Conservation (phyloP, 2,113 vertebrate species). For the Vimba vimba region DNA sequence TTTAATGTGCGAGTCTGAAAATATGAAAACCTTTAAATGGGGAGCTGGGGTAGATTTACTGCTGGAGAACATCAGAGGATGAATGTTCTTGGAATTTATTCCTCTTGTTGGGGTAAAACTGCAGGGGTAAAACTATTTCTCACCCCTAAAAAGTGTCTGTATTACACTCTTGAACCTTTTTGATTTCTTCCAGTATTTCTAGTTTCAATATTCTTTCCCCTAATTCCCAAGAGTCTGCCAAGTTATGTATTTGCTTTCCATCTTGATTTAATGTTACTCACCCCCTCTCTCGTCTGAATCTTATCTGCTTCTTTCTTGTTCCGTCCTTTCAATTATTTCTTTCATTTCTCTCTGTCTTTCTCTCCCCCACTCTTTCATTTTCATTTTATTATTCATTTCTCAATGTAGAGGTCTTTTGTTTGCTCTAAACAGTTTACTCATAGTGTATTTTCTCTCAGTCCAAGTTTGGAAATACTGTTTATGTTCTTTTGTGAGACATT, state of each 20-base stretch:
- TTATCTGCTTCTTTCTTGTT: slow-evolving; percentile 12
- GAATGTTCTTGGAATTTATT: slow-evolving; percentile 22
- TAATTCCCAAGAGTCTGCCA: slow-evolving; percentile 28
- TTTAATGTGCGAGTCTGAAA: slow-evolving; percentile 29
- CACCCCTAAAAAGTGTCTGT: background rate
- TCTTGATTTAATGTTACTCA: background rate
- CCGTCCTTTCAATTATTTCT: background rate
- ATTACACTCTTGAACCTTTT: slow-evolving; percentile 14
- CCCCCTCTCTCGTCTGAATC: background rate
- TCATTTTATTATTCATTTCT: background rate
- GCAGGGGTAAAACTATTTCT: background rate
- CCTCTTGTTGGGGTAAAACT: background rate
- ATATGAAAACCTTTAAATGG: background rate
- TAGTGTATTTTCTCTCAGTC: background rate
- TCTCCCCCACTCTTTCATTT: background rate
- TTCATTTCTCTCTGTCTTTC: background rate
- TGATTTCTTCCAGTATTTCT: slow-evolving; percentile 24
- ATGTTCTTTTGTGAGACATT: background rate
- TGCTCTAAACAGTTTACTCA: background rate
- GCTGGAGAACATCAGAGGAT: slow-evolving; percentile 30
- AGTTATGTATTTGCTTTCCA: slow-evolving; percentile 22
- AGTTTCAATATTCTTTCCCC: slow-evolving; percentile 2
- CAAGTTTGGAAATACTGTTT: background rate
- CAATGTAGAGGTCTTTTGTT: background rate
- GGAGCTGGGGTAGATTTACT: slow-evolving; percentile 4